A percentile compares a stretch with the other conserved stretches of the same genome.
phyloP scores from a whole-genome alignment of 2,888 invertebrate genomes.

The Scaptomyza polygonia region DNA sequence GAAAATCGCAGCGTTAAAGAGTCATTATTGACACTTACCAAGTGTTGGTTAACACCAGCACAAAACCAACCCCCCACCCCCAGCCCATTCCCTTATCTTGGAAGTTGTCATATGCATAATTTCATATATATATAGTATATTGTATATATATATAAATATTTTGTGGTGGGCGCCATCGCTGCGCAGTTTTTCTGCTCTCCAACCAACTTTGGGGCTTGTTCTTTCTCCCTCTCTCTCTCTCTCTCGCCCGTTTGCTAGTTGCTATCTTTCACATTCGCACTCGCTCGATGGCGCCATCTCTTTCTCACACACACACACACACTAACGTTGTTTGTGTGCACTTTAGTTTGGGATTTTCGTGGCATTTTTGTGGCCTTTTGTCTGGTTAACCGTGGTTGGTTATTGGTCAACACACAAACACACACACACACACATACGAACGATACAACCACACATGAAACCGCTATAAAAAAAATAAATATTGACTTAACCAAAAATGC shows the following conservation, averaged over 20 bases:
- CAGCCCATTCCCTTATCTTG: constrained; percentile 2
- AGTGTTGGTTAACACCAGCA: constrained; percentile 38
- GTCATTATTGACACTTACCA: constrained; percentile 79
- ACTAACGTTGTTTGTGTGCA: constrained; percentile 67
- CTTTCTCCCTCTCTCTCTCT: constrained; percentile 18
- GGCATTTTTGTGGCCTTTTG: constrained; percentile 84
- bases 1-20: constrained; percentile 55
- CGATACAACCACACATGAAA: constrained; percentile 39
- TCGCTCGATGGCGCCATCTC: neutral
- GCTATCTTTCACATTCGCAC: constrained; percentile 9
- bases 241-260: neutral
- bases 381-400: constrained; percentile 84
- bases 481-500: constrained; percentile 79
- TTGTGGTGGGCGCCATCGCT: constrained; percentile 50
- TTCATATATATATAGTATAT: constrained; percentile 52
- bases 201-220: constrained; percentile 38
- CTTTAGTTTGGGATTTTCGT: constrained; percentile 84
- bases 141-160: neutral
- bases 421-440: constrained; percentile 22
- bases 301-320: constrained; percentile 11
- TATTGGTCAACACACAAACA: constrained; percentile 74
- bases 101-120: constrained; percentile 79
- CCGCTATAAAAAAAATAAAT: constrained; percentile 82
- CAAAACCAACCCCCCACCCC: neutral
- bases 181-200: constrained; percentile 58